These are phyloP conservation scores for Lophura nycthemera DNA, from an alignment of 2,113 vertebrate genomes.

Conservation along the genomic window DNA sequence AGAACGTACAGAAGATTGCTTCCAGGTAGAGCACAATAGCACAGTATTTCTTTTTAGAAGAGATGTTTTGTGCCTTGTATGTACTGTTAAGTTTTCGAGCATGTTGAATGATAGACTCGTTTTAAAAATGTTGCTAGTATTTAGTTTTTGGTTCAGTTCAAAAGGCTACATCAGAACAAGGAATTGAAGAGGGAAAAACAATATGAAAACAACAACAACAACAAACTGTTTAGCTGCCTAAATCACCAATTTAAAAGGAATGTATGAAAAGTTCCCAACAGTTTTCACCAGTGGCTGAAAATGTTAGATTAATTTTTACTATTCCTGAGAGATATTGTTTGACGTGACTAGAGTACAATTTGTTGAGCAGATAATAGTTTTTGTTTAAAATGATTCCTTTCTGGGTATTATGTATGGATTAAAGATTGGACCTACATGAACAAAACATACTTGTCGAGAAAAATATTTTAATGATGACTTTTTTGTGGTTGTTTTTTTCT, in stretches of 20 bases:
- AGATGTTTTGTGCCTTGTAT: constrained; percentile 66
- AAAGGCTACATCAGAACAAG: constrained; percentile 54
- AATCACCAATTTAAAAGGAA: constrained; percentile 2
- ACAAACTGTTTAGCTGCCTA: background rate
- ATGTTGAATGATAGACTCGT: constrained; percentile 70
- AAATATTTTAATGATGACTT: constrained; percentile 52
- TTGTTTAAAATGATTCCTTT: constrained; percentile 64
- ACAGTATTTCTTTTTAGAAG: constrained; percentile 62
- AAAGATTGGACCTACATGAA: constrained; percentile 2
- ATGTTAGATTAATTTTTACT: constrained; percentile 48
- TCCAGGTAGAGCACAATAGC: constrained; percentile 7
- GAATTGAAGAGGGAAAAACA: constrained; percentile 35
- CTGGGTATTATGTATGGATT: background rate
- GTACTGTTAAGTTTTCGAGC: constrained; percentile 72
- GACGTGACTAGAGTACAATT: constrained; percentile 37
- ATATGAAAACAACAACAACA: background rate
- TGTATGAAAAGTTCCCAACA: constrained; percentile 37
- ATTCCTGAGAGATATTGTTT: constrained; percentile 58
- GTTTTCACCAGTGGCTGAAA: constrained; percentile 65
- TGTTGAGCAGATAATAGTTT: constrained; percentile 52
- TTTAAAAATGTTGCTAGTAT: constrained; percentile 64
- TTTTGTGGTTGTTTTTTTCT: constrained; percentile 2
- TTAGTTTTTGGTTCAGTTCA: constrained; percentile 76
- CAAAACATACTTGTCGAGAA: constrained; percentile 49
- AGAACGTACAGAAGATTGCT: constrained; percentile 52